Evolutionary conservation across 1,140 invertebrate genomes (phyloP).

Genomic region (Scaptomyza graminum): DNA sequence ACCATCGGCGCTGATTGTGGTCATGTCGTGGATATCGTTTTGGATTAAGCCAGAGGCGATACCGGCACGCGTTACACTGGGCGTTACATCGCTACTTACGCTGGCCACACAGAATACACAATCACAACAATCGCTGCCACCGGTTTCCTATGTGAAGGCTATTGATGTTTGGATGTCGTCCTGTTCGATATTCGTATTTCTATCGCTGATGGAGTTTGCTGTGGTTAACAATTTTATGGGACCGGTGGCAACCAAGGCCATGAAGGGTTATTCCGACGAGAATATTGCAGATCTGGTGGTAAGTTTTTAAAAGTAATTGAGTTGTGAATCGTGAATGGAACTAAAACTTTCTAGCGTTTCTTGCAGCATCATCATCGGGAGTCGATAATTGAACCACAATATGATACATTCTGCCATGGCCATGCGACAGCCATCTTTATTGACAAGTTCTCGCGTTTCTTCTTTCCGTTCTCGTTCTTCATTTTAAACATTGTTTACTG

Average conservation of each 20-base stretch:
- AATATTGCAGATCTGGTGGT: slow-evolving; percentile 91
- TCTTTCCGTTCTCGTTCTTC: slow-evolving; percentile 94
- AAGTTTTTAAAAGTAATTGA: slow-evolving; percentile 15
- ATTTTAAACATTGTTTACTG: slow-evolving; percentile 95
- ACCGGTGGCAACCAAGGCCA: slow-evolving; percentile 92
- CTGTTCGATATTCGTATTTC: slow-evolving; percentile 95
- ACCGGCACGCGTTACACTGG: slow-evolving; percentile 85
- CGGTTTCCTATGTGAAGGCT: slow-evolving; percentile 95
- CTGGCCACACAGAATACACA: slow-evolving; percentile 95
- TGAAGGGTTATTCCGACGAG: slow-evolving; percentile 95
- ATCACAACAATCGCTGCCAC: slow-evolving; percentile 94
- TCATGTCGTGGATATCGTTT: slow-evolving; percentile 97
- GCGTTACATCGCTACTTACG: slow-evolving; percentile 92
- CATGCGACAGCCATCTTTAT: slow-evolving; percentile 93
- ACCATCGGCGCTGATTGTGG: slow-evolving; percentile 94
- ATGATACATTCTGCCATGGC: slow-evolving; percentile 93
- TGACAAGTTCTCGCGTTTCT: slow-evolving; percentile 93
- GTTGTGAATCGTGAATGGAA: background rate
- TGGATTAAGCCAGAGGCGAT: slow-evolving; percentile 97
- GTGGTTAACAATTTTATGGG: slow-evolving; percentile 97
- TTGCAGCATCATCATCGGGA: slow-evolving; percentile 84
- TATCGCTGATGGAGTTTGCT: slow-evolving; percentile 96
- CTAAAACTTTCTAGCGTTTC: slow-evolving; percentile 33
- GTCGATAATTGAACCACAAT: slow-evolving; percentile 87
- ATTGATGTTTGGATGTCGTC: slow-evolving; percentile 97